Percentiles rank a stretch among this genome's conserved stretches.
Conservation (phyloP, 2,888 invertebrate species). For the Leptinotarsa haldemani region DNA sequence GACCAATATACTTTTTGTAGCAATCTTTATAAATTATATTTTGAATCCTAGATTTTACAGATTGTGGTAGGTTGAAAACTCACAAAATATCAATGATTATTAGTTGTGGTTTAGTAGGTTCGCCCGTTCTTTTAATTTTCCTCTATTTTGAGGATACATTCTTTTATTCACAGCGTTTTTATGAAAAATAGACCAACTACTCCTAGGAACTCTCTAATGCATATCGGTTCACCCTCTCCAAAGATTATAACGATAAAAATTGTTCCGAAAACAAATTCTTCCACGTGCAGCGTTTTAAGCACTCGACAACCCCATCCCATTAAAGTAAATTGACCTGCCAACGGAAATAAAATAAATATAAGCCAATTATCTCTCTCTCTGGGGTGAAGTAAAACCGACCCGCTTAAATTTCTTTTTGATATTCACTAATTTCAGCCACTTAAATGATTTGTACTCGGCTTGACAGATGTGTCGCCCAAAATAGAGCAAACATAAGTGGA, state of each 20-base stretch:
- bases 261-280: neutral
- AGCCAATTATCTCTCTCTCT: conserved; percentile 23
- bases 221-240: neutral
- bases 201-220: neutral
- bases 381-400: conserved; percentile 20
- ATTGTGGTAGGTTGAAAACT: too few relatives aligned
- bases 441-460: conserved; percentile 17
- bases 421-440: conserved; percentile 22
- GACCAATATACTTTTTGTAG: too few relatives aligned
- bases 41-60: too few relatives aligned
- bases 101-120: too few relatives aligned
- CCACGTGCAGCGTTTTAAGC: conserved; percentile 13
- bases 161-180: too few relatives aligned
- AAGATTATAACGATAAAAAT: neutral
- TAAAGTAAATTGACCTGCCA: conserved; percentile 22
- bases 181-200: neutral
- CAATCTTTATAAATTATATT: too few relatives aligned
- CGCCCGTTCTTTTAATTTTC: too few relatives aligned
- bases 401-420: conserved; percentile 21
- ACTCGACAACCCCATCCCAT: conserved; percentile 19
- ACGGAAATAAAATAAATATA: conserved; percentile 27
- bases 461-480: conserved; percentile 14
- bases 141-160: too few relatives aligned
- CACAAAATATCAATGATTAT: too few relatives aligned
- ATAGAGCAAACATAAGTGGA: conserved; percentile 19